Conservation (phyloP, 1,140 invertebrate species). For the Ceratina japonica region DNA sequence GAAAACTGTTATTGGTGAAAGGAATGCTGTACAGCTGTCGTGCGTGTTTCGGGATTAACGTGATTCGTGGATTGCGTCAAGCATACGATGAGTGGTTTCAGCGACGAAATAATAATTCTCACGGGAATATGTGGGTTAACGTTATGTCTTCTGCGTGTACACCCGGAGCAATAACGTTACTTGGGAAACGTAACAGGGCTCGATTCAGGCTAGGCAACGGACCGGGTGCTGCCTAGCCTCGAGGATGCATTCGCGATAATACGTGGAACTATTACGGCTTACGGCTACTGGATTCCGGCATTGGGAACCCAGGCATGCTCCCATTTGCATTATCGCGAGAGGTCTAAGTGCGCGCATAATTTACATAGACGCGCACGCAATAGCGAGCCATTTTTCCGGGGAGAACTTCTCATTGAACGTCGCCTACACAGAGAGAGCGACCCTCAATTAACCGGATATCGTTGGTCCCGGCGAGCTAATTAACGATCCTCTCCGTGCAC, state of each 20-base stretch:
- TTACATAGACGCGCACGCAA: slow-evolving; percentile 43
- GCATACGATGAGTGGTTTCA: background rate
- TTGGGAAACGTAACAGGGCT: background rate
- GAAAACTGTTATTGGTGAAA: background rate
- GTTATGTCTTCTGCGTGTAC: background rate
- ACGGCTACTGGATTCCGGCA: slow-evolving; percentile 61
- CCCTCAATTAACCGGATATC: slow-evolving; percentile 54
- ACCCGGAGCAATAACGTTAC: background rate
- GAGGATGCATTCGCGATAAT: slow-evolving; percentile 53
- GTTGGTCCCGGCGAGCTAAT: slow-evolving; percentile 38
- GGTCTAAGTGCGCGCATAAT: slow-evolving; percentile 67
- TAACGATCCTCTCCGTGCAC: slow-evolving; percentile 40
- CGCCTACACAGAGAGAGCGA: slow-evolving; percentile 14
- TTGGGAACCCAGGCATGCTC: slow-evolving; percentile 48
- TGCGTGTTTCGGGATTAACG: background rate
- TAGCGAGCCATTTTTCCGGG: background rate
- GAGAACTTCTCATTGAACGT: slow-evolving; percentile 28
- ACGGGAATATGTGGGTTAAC: slow-evolving; percentile 11
- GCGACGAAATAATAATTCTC: background rate
- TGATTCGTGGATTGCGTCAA: background rate
- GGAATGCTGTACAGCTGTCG: background rate
- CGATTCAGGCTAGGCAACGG: background rate
- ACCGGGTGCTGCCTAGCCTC: background rate
- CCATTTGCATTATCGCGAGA: slow-evolving; percentile 63
- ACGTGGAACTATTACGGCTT: slow-evolving; percentile 53